These are phyloP conservation scores for Cygnus atratus DNA, from an alignment of 2,113 vertebrate species.

Conservation along the genomic window DNA sequence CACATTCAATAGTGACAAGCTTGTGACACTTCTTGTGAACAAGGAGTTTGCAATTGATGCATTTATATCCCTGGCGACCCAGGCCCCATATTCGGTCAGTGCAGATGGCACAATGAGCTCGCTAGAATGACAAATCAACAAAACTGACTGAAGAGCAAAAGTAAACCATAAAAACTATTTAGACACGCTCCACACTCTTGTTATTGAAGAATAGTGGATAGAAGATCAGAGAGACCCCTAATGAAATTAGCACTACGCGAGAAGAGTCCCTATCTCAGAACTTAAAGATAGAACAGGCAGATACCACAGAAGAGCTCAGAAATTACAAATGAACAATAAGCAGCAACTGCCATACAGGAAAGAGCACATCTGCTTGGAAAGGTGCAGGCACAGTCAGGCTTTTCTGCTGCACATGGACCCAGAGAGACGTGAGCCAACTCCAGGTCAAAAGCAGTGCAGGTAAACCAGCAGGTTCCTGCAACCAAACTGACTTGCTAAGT, in stretches of 20 bases:
- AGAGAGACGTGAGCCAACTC: neutral
- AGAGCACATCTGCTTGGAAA: neutral
- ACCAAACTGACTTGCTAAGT: neutral
- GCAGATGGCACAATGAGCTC: conserved; percentile 97
- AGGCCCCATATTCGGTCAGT: conserved; percentile 97
- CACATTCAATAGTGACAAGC: conserved; percentile 90
- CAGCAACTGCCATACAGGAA: neutral
- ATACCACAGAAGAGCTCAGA: neutral
- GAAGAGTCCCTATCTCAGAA: neutral
- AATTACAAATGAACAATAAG: neutral
- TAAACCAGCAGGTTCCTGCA: neutral
- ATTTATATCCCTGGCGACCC: conserved; percentile 97
- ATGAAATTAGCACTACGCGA: neutral
- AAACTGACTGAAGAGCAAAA: neutral
- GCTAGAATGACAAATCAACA: conserved; percentile 74
- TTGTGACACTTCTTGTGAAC: conserved; percentile 99
- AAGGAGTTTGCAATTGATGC: conserved; percentile 98
- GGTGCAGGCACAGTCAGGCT: neutral
- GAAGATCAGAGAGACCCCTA: neutral
- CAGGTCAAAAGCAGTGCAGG: neutral
- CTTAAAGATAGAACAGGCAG: neutral
- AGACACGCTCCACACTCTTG: neutral
- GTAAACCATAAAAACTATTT: neutral
- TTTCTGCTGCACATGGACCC: neutral
- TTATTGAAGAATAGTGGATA: neutral